phyloP scores from a whole-genome alignment of 2,113 vertebrate species.

The Myiagra hebetior region DNA sequence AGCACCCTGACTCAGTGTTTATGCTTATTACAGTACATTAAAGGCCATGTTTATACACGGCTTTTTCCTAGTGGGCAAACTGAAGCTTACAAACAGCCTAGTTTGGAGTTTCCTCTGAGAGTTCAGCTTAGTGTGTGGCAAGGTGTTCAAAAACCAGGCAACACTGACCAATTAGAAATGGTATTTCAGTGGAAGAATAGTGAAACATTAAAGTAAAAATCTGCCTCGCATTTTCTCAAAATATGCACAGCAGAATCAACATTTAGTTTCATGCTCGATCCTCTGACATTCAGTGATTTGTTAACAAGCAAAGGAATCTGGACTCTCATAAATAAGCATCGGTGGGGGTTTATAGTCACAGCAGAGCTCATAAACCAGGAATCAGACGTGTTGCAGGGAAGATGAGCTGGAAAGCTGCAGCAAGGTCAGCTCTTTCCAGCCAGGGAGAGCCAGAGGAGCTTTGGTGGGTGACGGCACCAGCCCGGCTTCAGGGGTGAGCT shows the following conservation, averaged over 20 bases:
- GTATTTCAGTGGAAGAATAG: not conserved
- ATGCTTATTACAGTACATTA: not conserved
- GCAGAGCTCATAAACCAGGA: not conserved
- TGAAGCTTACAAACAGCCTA: not conserved
- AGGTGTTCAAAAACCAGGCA: not conserved
- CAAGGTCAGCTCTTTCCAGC: not conserved
- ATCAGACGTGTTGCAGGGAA: not conserved
- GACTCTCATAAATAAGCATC: not conserved
- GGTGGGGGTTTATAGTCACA: not conserved
- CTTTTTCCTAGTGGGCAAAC: not conserved
- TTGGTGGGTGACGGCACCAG: fast-evolving
- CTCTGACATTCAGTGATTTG: not conserved
- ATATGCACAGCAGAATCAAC: not conserved
- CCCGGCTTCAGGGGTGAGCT: fast-evolving
- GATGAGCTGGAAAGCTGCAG: not conserved
- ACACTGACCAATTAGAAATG: not conserved
- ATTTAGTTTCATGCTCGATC: not conserved
- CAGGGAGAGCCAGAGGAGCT: not conserved
- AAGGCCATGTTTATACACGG: not conserved
- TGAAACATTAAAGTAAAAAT: not conserved
- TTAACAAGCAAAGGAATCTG: not conserved
- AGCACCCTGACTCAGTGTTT: not conserved
- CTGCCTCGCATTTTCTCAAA: not conserved
- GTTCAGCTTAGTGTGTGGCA: not conserved
- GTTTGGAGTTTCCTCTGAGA: not conserved